Evolutionary conservation across 1,140 invertebrate genomes (phyloP), one percentile per base, ranked within the genome.

Genomic region (Papilio polyxenes): DNA sequence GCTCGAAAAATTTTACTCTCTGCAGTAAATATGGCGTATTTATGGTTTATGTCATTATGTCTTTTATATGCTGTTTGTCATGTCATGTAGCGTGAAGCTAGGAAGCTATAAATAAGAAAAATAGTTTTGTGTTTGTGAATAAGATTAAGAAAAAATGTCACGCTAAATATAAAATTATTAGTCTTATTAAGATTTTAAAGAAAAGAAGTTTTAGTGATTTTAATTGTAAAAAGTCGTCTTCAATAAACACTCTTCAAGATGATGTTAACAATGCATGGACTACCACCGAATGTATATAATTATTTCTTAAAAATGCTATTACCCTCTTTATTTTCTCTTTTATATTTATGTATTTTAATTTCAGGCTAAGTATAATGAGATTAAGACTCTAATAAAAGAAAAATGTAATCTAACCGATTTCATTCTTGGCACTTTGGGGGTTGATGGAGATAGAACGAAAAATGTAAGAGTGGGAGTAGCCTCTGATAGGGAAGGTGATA

Each of bases 331-430:
- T 49, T 17, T 80, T 48, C 11, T 72, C 48, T 9, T 62, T 82
- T 44, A 81, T 53, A 20, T 4, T 81, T 17, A 74, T 51, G 44
- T 44, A 81, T 80, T 83, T 79, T 65, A 69, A 75, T 91, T 92
- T 40, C 87, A 94, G 93, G 85, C 85, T 0, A 92, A 88, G 78
- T 94, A 90, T 83, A 86, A 89, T 13, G 90, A 93, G 81, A 74
- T 94, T 20, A 93, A 93, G 62, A 13, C 76, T 8, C 75, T 94
- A 23, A 90, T 94, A 74, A 92, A 88, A 76, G 84, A 88, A 78
- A 84, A 91, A 84, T 93, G 92, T 78, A 89, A 89, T 23, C 85
- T 94, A n/a, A 85, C 44, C 10, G 92, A 94, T 23, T 93, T 91
- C 62, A 94, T 93, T 48, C 83, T 94, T 75, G 93, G 91, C 82